phyloP scores from a whole-genome alignment of 2,797 vertebrate genomes.

The Eulemur albifrons region DNA sequence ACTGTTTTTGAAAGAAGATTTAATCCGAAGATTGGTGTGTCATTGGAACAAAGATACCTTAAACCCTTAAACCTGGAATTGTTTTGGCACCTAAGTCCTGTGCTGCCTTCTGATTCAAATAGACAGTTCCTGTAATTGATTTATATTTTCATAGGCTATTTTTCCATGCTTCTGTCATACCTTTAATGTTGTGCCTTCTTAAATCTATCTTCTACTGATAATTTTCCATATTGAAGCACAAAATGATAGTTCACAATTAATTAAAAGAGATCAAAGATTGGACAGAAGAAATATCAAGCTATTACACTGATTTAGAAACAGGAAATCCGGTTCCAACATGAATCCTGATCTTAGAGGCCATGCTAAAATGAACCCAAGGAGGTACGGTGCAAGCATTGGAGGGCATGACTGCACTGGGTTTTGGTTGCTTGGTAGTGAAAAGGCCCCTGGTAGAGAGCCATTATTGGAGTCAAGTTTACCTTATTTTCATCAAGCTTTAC shows the following conservation, averaged over 20 bases:
- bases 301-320: background rate
- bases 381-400: background rate
- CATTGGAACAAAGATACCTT: constrained; percentile 48
- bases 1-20: constrained; percentile 62
- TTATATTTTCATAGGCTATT: constrained; percentile 24
- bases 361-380: background rate
- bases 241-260: background rate
- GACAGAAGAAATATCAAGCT: background rate
- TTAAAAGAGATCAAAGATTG: background rate
- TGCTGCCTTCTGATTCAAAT: background rate
- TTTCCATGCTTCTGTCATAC: background rate
- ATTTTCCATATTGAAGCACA: background rate
- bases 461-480: background rate
- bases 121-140: constrained; percentile 44
- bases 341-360: background rate
- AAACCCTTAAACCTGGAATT: constrained; percentile 60
- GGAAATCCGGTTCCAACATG: background rate
- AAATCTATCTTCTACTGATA: background rate
- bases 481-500: constrained; percentile 12
- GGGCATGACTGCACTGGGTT: background rate
- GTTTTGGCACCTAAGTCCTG: constrained; percentile 49
- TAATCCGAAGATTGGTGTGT: constrained; percentile 64
- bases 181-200: background rate
- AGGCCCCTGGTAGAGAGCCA: background rate
- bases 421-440: background rate